These are phyloP conservation scores for Mycetomoellerius zeteki DNA, from an alignment of 1,140 invertebrate species.

Conservation along the genomic window DNA sequence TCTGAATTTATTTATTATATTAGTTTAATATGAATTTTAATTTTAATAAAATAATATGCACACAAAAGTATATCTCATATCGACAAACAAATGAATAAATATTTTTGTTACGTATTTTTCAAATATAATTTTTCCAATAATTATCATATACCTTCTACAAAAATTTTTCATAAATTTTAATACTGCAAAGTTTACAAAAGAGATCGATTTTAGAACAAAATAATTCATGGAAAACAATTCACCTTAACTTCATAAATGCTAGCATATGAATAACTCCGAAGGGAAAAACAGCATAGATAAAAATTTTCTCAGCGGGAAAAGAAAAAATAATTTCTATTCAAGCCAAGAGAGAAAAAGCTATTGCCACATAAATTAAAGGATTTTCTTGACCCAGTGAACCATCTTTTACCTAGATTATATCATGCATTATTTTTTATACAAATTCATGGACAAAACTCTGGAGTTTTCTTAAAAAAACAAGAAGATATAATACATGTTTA, in stretches of 20 bases:
- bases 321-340: constrained; percentile 35
- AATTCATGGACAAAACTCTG: constrained; percentile 4
- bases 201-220: not conserved
- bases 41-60: not conserved
- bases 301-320: constrained; percentile 13
- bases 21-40: not conserved
- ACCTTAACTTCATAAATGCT: constrained; percentile 15
- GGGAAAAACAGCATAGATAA: constrained; percentile 8
- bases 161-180: not conserved
- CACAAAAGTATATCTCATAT: not conserved
- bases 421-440: constrained; percentile 12
- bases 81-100: not conserved
- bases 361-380: constrained; percentile 28
- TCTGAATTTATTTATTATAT: not conserved
- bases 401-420: constrained; percentile 22
- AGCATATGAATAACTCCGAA: constrained; percentile 6
- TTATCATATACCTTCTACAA: not conserved
- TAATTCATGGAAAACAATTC: not conserved
- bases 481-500: not conserved
- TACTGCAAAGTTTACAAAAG: not conserved
- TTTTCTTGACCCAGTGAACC: not conserved
- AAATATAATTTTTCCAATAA: not conserved
- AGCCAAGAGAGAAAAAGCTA: constrained; percentile 5
- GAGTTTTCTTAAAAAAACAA: not conserved
- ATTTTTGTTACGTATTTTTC: not conserved